Conservation (phyloP, 1,140 invertebrate genomes). For the Meloidogyne exigua region DNA sequence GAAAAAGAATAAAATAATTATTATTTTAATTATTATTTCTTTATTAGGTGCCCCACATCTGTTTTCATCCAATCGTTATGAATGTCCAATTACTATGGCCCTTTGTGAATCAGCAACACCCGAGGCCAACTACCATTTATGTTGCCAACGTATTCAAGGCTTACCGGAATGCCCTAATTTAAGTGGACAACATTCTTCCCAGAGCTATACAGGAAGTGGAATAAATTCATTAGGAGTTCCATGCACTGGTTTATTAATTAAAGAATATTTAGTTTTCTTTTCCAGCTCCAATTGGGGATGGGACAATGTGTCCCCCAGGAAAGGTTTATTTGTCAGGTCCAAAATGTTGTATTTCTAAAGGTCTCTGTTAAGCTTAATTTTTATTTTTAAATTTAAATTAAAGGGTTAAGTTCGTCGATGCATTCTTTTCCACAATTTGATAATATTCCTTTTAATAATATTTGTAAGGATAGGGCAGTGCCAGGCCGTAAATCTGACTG, state of each 20-base stretch:
- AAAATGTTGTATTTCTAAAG: not conserved
- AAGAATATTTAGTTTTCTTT: not conserved
- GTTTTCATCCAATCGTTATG: not conserved
- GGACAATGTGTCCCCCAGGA: not conserved
- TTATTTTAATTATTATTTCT: no score
- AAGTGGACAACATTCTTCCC: not conserved
- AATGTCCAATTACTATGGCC: not conserved
- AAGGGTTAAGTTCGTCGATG: not conserved
- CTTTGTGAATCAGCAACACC: not conserved
- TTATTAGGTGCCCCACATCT: not conserved
- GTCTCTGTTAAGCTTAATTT: not conserved
- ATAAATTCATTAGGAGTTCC: not conserved
- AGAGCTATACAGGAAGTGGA: not conserved
- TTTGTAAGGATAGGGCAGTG: not conserved
- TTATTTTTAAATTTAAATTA: not conserved
- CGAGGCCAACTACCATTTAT: not conserved
- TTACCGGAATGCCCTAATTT: not conserved
- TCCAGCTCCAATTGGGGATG: not conserved
- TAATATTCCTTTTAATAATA: not conserved
- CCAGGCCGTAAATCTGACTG: conserved; percentile 14
- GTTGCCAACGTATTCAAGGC: not conserved
- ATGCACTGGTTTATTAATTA: not conserved
- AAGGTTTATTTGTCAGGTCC: not conserved
- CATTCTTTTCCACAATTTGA: not conserved
- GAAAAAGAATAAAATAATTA: no score